Conservation (phyloP, 2,888 invertebrate genomes). For the Automeris io region DNA sequence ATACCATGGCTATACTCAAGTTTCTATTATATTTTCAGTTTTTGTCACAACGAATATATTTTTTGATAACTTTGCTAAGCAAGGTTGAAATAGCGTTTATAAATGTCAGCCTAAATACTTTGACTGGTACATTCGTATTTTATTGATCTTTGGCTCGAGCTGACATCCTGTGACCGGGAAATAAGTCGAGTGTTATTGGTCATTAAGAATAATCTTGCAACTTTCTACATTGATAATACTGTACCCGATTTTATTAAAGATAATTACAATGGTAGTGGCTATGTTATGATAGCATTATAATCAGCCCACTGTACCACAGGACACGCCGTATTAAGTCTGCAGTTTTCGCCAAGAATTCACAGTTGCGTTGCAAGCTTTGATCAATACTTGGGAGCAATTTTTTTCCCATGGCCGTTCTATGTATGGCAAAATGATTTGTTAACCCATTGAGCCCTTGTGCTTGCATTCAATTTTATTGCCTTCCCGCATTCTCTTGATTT, state of each 20-base stretch:
- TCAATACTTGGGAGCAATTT: conserved; percentile 18
- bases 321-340: conserved; percentile 17
- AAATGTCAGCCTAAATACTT: too few relatives aligned
- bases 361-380: conserved; percentile 24
- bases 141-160: too few relatives aligned
- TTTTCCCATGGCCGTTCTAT: conserved; percentile 25
- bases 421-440: conserved; percentile 20
- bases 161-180: too few relatives aligned
- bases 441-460: conserved; percentile 11
- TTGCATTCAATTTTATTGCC: conserved; percentile 11
- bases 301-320: conserved; percentile 7
- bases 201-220: too few relatives aligned
- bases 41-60: too few relatives aligned
- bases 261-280: conserved; percentile 5
- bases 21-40: too few relatives aligned
- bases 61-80: too few relatives aligned
- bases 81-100: too few relatives aligned
- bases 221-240: too few relatives aligned
- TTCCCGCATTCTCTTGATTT: conserved; percentile 17
- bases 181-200: too few relatives aligned
- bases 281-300: conserved; percentile 15
- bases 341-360: conserved; percentile 33
- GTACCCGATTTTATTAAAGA: not conserved
- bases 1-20: too few relatives aligned
- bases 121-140: too few relatives aligned